Conservation (phyloP, 1,140 invertebrate genomes). For the Pristionchus pacificus region DNA sequence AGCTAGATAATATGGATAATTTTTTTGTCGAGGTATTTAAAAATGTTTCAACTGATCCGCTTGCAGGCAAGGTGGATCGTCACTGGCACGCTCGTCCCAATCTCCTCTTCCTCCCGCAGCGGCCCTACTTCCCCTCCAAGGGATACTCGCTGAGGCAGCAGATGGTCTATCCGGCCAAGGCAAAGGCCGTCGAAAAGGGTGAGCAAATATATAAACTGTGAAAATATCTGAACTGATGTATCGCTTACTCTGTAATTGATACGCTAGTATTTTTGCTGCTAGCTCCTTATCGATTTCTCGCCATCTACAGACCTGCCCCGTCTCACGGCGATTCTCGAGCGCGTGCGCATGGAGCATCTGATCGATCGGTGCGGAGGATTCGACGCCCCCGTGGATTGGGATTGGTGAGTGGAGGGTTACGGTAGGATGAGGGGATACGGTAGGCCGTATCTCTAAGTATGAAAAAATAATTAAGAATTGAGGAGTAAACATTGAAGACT, state of each 20-base stretch:
- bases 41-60: too few species aligned
- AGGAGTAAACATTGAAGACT: too few species aligned
- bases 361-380: constrained; percentile 61
- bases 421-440: too few species aligned
- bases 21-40: too few species aligned
- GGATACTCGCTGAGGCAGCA: constrained; percentile 62
- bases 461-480: too few species aligned
- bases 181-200: constrained; percentile 52
- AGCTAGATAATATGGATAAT: too few species aligned
- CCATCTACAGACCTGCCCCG: constrained; percentile 37
- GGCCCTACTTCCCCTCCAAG: constrained; percentile 65
- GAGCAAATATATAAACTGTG: too few species aligned
- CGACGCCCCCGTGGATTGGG: constrained; percentile 61
- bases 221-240: background rate
- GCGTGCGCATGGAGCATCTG: constrained; percentile 60
- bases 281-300: too few species aligned
- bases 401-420: constrained; percentile 64
- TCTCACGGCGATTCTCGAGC: constrained; percentile 57
- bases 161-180: constrained; percentile 58
- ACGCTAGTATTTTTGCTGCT: too few species aligned
- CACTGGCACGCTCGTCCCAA: constrained; percentile 53
- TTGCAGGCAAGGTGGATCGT: constrained; percentile 58
- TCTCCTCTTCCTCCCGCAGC: constrained; percentile 66
- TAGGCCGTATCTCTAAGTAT: too few species aligned
- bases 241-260: too few species aligned